Percentiles rank a stretch among this genome's conserved stretches.
Conservation (phyloP, 2,113 vertebrate genomes). For the Ammodytes marinus region DNA sequence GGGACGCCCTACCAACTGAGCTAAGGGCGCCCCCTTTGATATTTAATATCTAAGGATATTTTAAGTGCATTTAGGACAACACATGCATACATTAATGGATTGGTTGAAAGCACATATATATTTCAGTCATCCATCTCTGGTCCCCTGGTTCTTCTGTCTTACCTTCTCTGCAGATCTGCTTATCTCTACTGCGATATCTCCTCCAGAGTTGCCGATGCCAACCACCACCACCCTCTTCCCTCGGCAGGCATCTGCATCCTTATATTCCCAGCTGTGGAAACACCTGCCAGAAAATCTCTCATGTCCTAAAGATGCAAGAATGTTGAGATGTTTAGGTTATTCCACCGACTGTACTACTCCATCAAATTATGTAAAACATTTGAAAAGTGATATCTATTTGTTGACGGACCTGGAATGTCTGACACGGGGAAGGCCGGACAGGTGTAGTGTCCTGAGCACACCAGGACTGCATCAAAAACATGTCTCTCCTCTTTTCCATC, state of each 20-base stretch:
- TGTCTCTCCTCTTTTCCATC: constrained; percentile 67
- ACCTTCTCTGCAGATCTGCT: constrained; percentile 91
- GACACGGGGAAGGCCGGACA: constrained; percentile 83
- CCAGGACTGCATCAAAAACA: constrained; percentile 90
- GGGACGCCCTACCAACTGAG: too few species aligned
- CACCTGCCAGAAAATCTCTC: constrained; percentile 88
- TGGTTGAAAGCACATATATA: too few species aligned
- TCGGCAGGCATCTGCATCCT: constrained; percentile 78
- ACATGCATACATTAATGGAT: too few species aligned
- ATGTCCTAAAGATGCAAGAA: constrained; percentile 82
- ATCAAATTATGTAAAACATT: neutral
- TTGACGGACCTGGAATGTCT: constrained; percentile 87
- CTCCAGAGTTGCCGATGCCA: constrained; percentile 93
- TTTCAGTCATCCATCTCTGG: too few species aligned
- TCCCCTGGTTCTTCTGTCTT: neutral
- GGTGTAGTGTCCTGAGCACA: constrained; percentile 89
- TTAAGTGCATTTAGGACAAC: too few species aligned
- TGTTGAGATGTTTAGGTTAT: neutral
- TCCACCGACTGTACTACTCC: neutral
- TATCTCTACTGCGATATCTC: constrained; percentile 92
- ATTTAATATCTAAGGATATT: too few species aligned
- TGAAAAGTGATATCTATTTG: neutral
- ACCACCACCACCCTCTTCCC: constrained; percentile 90
- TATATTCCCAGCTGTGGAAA: constrained; percentile 92
- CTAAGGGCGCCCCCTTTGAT: too few species aligned